A percentile compares a stretch with the other conserved stretches of the same genome.
Conservation (phyloP, 2,113 vertebrate genomes). For the Pedetes capensis region DNA sequence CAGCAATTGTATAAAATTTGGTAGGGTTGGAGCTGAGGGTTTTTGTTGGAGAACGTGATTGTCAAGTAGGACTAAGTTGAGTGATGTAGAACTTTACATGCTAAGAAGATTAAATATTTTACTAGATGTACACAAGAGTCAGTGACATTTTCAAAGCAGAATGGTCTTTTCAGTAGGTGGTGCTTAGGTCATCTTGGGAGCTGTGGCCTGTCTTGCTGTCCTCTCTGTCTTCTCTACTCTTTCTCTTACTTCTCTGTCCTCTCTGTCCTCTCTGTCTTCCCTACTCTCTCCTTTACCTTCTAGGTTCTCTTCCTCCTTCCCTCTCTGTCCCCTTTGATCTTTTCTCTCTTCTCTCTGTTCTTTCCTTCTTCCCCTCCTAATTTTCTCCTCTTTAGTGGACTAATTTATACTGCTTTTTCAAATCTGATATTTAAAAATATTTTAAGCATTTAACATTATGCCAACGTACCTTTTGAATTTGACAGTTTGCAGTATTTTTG, state of each 20-base stretch:
- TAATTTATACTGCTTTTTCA: neutral
- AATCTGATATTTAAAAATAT: neutral
- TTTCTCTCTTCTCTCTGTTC: neutral
- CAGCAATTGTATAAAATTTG: neutral
- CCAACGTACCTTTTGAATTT: neutral
- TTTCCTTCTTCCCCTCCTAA: neutral
- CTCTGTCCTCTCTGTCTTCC: neutral
- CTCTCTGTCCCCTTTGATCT: neutral
- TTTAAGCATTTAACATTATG: neutral
- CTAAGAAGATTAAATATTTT: neutral
- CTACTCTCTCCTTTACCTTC: too few species aligned
- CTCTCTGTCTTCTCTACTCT: neutral
- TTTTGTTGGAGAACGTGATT: neutral
- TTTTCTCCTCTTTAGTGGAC: neutral
- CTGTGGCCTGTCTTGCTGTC: rapidly evolving
- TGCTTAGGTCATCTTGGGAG: neutral
- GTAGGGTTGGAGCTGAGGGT: neutral
- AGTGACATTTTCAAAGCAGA: neutral
- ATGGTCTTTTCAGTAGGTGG: neutral
- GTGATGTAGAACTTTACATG: neutral
- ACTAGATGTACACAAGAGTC: neutral
- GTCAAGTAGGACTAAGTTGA: neutral
- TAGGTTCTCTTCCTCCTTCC: neutral
- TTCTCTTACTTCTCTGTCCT: neutral
- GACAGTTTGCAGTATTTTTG: neutral